phyloP scores from a whole-genome alignment of 2,888 invertebrate genomes.

The Cotesia congregata region DNA sequence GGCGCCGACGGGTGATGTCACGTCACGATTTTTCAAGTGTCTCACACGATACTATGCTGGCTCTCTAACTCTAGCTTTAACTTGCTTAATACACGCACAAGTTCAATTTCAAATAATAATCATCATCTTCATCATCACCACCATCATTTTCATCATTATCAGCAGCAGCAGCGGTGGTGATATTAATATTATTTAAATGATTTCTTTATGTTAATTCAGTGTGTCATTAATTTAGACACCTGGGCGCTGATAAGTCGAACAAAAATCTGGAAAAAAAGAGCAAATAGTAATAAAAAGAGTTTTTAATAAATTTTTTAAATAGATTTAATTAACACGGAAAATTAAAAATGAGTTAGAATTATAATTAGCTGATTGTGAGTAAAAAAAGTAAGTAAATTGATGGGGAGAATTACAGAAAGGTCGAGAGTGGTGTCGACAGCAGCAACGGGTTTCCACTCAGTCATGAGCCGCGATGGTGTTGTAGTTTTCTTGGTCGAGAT shows the following conservation, averaged over 20 bases:
- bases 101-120: conserved; percentile 24
- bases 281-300: not conserved
- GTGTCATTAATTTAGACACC: not conserved
- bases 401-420: conserved; percentile 24
- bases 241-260: not conserved
- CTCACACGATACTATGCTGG: conserved; percentile 22
- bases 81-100: conserved; percentile 17
- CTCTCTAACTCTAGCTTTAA: conserved; percentile 10
- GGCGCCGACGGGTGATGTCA: conserved; percentile 45
- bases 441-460: conserved; percentile 27
- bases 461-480: not conserved
- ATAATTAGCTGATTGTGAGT: not conserved
- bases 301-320: not conserved
- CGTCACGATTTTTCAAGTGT: conserved; percentile 44
- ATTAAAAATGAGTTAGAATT: not conserved
- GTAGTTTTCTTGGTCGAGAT: conserved; percentile 8
- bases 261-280: not conserved
- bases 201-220: not conserved
- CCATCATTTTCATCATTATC: too few relatives aligned
- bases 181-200: too few relatives aligned
- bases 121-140: too few relatives aligned
- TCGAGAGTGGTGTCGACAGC: conserved; percentile 34
- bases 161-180: too few relatives aligned
- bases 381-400: not conserved
- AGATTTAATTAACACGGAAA: not conserved